These are phyloP conservation scores for Meloe dianella DNA, from an alignment of 2,888 invertebrate genomes.

Conservation along the genomic window DNA sequence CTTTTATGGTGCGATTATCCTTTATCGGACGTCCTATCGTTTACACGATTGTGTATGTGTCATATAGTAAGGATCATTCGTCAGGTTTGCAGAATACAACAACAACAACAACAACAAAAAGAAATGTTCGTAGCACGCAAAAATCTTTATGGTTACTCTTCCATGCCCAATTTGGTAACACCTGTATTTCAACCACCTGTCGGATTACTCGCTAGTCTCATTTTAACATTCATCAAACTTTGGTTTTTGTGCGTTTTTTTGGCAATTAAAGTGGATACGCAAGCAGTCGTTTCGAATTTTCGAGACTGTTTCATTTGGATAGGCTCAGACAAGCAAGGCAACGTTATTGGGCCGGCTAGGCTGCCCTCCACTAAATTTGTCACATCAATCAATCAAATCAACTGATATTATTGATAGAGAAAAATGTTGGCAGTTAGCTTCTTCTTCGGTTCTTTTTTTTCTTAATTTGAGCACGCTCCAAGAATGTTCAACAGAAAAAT, in stretches of 20 bases:
- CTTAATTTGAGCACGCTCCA: not conserved
- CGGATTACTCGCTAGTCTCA: not conserved
- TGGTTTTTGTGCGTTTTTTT: not conserved
- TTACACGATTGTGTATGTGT: constrained; percentile 26
- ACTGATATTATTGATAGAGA: not conserved
- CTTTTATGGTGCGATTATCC: constrained; percentile 21
- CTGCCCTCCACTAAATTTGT: too few species aligned
- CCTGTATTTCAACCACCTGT: constrained; percentile 12
- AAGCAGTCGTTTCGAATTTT: too few species aligned
- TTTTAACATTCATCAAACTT: not conserved
- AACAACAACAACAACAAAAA: not conserved
- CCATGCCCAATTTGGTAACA: not conserved
- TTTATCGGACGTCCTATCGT: constrained; percentile 27
- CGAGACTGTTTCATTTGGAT: too few species aligned
- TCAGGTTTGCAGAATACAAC: constrained; percentile 22
- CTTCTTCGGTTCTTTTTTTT: not conserved
- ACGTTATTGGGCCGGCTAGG: too few species aligned
- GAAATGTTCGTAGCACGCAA: constrained; percentile 33
- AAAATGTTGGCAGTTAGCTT: not conserved
- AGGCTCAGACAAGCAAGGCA: too few species aligned
- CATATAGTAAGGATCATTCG: constrained; percentile 23
- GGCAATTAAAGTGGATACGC: not conserved
- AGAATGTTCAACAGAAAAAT: not conserved
- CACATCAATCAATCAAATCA: not conserved
- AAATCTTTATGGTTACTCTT: constrained; percentile 23